Percentiles rank a stretch among this genome's conserved stretches.
Conservation (phyloP, 2,113 vertebrate genomes). For the Tetraodon nigroviridis region DNA sequence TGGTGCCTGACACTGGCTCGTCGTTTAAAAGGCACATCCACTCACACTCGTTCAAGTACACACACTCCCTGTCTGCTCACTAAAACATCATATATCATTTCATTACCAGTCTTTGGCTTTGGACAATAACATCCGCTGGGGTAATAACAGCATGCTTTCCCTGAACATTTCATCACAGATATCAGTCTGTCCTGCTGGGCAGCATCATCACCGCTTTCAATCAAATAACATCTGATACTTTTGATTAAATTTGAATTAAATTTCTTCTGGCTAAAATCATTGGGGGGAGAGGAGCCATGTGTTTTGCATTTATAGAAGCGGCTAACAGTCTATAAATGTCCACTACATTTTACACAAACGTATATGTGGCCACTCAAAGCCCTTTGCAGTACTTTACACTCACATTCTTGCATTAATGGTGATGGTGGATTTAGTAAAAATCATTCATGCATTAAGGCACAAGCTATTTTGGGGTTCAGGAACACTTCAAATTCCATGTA, state of each 20-base stretch:
- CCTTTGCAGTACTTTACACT: no score
- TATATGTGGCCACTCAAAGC: no score
- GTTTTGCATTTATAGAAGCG: not conserved
- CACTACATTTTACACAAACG: no score
- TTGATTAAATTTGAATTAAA: conserved; percentile 52
- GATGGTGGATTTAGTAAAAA: no score
- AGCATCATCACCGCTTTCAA: conserved; percentile 27
- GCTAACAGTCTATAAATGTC: no score
- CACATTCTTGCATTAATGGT: no score
- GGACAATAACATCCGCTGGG: conserved; percentile 67
- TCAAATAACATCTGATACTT: conserved; percentile 52
- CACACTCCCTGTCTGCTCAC: conserved; percentile 30
- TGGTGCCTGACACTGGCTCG: conserved; percentile 49
- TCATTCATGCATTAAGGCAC: no score
- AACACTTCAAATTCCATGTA: no score
- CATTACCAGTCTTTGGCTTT: conserved; percentile 55
- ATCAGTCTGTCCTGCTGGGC: conserved; percentile 41
- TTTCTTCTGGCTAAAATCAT: conserved; percentile 14
- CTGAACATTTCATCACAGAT: conserved; percentile 63
- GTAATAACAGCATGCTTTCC: conserved; percentile 59
- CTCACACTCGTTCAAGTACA: conserved; percentile 18
- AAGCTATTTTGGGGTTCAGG: no score
- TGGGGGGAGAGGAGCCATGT: conserved; percentile 7
- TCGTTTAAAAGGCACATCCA: conserved; percentile 46
- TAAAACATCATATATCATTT: conserved; percentile 70